These are phyloP conservation scores for Teleogryllus oceanicus DNA, from an alignment of 2,888 invertebrate species.

Conservation along the genomic window DNA sequence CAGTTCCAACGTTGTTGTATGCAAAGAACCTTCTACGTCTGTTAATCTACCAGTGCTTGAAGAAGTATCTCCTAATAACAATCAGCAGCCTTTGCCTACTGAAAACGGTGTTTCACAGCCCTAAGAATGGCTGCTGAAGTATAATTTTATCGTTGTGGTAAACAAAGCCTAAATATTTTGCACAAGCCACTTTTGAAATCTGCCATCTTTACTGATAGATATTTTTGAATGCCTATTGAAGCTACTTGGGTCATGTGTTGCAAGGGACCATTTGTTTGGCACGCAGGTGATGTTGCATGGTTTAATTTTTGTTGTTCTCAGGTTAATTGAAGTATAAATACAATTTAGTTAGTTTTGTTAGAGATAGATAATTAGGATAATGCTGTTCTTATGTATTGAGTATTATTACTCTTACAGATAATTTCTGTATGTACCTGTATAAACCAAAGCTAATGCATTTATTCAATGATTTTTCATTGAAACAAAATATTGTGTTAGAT, in stretches of 20 bases:
- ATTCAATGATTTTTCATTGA: neutral
- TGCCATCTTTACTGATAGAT: neutral
- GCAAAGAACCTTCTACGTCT: slow-evolving; percentile 31
- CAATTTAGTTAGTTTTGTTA: neutral
- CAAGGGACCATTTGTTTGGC: neutral
- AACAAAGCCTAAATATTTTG: neutral
- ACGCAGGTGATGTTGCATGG: neutral
- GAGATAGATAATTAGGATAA: neutral
- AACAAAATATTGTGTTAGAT: neutral
- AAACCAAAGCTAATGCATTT: neutral
- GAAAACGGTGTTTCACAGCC: neutral
- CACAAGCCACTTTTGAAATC: neutral
- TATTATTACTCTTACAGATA: neutral
- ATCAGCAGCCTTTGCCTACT: slow-evolving; percentile 27
- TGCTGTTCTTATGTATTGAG: neutral
- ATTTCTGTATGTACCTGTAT: slow-evolving; percentile 1
- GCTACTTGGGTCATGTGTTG: neutral
- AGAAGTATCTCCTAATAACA: slow-evolving; percentile 30
- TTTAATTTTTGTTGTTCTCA: neutral
- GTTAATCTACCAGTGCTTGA: slow-evolving; percentile 28
- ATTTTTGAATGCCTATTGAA: neutral
- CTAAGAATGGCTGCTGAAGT: neutral
- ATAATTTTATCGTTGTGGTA: neutral
- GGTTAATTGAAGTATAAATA: neutral
- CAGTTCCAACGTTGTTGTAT: slow-evolving; percentile 30